Percentiles rank a stretch among this genome's conserved stretches.
Evolutionary conservation across 1,140 invertebrate genomes (phyloP).

Genomic region (Archivesica marissinica): DNA sequence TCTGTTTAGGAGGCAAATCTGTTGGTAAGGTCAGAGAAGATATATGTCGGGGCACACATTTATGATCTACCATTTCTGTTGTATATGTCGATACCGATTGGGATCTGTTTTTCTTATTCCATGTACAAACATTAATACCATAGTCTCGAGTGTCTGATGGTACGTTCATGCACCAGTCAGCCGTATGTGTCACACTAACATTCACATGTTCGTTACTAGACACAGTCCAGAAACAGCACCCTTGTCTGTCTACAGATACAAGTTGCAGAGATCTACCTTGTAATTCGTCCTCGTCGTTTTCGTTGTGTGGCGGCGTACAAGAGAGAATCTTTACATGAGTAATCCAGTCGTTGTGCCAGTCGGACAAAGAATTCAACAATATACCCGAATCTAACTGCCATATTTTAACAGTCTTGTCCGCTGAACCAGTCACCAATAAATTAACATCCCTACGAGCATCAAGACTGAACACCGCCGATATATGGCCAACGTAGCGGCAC

Average conservation of each 20-base stretch:
- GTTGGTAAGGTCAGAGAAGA: slow-evolving; percentile 20
- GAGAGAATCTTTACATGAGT: slow-evolving; percentile 56
- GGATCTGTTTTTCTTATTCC: slow-evolving; percentile 36
- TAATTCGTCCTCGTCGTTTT: slow-evolving; percentile 10
- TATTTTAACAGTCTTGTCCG: slow-evolving; percentile 73
- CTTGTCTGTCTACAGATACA: slow-evolving; percentile 46
- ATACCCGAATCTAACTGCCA: slow-evolving; percentile 69
- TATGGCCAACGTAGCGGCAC: slow-evolving; percentile 71
- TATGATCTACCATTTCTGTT: slow-evolving; percentile 42
- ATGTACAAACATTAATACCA: slow-evolving; percentile 43
- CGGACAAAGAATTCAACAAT: slow-evolving; percentile 59
- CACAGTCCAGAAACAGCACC: slow-evolving; percentile 60
- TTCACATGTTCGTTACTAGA: slow-evolving; percentile 45
- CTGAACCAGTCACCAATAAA: slow-evolving; percentile 90
- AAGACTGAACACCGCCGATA: slow-evolving; percentile 84
- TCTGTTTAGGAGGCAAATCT: slow-evolving; percentile 50
- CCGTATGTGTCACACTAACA: slow-evolving; percentile 56
- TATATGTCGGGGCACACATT: slow-evolving; percentile 52
- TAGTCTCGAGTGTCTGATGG: background rate
- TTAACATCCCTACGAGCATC: slow-evolving; percentile 93
- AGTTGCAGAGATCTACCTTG: slow-evolving; percentile 34
- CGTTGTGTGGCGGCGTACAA: background rate
- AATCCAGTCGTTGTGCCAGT: slow-evolving; percentile 63
- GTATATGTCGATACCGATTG: slow-evolving; percentile 46
- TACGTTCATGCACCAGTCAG: slow-evolving; percentile 61